Base-by-base conservation (phyloP, 2,113 vertebrate species). In the Prinia subflava region DNA sequence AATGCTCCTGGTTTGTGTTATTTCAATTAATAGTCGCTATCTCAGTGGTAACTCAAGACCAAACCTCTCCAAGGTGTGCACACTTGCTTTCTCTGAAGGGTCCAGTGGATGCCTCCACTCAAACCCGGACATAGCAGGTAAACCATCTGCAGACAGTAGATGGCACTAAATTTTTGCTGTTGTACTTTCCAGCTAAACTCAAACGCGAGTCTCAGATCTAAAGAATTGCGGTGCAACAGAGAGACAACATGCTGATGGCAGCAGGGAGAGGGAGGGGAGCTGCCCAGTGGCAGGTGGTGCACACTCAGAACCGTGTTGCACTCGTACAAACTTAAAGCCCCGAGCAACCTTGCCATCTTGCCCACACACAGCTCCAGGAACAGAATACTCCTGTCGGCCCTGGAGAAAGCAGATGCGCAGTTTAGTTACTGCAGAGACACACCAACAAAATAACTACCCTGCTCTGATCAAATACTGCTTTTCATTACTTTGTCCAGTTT, bases 391-490 rank as follows among this genome's bases (percentile, higher is more conserved):
- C 70, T 8, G 27, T 74, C 9, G 55, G 13, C 62, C 20, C 23
- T 15, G 23, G 5, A 11, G 15, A 17, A 10, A 18, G 39, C 59
- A 69, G 49, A 25, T 8, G 19, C 2, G 19, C 10, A 8, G 18
- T 4, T 47, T 33, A 23, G 41, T 7, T 2, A 2, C 42, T 79
- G 64, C n/a, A 55, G n/a, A 87, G 46, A 31, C 19, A 11, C 2
- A 0, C 6, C 7, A 11, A 0, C 0, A 33, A 81, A 73, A 37
- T 39, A 65, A 49, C 12, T 31, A 22, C 3, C 12, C 7, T 0
- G 0, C 23, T 35, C 15, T 14, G 11, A 27, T 37, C 28, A 74
- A 49, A 15, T 1, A 1, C 15, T 9, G 7, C n/a, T 65, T 27
- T 52, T 16, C 3, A 35, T 82, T 50, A 42, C 21, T 71, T 57